These are phyloP conservation scores for Apodemus agrarius DNA, from an alignment of 2,797 vertebrate species.

Conservation along the genomic window DNA sequence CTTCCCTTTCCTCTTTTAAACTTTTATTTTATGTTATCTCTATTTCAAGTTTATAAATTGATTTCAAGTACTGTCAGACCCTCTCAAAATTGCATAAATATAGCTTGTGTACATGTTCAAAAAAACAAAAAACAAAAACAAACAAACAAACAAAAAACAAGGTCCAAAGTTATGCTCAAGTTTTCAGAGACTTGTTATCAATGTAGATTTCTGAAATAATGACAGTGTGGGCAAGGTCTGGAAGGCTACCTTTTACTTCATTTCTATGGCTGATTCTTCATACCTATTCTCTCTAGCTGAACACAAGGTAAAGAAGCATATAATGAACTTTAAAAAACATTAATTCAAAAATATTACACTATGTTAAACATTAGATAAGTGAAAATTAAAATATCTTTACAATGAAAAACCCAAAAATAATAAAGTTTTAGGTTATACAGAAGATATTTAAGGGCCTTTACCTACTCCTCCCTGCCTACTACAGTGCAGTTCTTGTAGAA, in stretches of 20 bases:
- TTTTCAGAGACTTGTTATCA: not conserved
- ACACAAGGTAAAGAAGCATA: not conserved
- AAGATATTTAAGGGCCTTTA: not conserved
- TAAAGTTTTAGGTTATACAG: not conserved
- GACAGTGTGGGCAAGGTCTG: not conserved
- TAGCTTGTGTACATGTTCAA: not conserved
- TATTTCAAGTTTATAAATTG: not conserved
- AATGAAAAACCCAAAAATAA: slow-evolving; percentile 49
- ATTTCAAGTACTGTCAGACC: not conserved
- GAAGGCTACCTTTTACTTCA: slow-evolving; percentile 27
- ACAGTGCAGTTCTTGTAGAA: not conserved
- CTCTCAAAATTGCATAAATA: slow-evolving; percentile 49
- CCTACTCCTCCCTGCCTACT: not conserved
- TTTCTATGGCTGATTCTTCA: slow-evolving; percentile 12
- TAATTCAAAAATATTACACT: slow-evolving; percentile 22
- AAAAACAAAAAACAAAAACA: not conserved
- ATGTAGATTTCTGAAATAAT: slow-evolving; percentile 13
- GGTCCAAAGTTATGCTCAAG: slow-evolving; percentile 42
- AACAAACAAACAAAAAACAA: not conserved
- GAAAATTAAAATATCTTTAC: slow-evolving; percentile 48
- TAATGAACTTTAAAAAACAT: slow-evolving; percentile 49
- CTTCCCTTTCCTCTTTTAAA: not conserved
- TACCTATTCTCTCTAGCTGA: not conserved
- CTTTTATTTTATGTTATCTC: not conserved
- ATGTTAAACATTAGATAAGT: slow-evolving; percentile 10